phyloP scores from a whole-genome alignment of 1,140 invertebrate species.

The Drosophila chauvacae region DNA sequence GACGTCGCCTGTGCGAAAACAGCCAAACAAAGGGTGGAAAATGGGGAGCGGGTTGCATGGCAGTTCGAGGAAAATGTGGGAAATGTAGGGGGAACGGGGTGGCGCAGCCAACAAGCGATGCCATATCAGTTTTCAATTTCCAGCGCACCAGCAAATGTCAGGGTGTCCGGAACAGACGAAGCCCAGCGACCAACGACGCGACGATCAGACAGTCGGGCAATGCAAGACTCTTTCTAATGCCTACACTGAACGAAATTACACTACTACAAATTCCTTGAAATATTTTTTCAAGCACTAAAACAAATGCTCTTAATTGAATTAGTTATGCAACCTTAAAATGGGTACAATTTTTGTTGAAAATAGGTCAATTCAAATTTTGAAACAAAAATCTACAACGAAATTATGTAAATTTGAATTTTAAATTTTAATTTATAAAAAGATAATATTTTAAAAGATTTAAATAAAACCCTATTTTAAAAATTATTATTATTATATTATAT shows the following conservation, averaged over 20 bases:
- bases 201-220: constrained; percentile 8
- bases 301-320: background rate
- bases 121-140: constrained; percentile 78
- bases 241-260: constrained; percentile 11
- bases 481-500: too few relatives aligned
- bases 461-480: background rate
- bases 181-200: constrained; percentile 10
- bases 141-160: constrained; percentile 61
- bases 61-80: constrained; percentile 8
- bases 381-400: background rate
- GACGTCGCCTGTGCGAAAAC: constrained; percentile 50
- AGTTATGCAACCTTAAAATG: background rate
- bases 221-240: constrained; percentile 11
- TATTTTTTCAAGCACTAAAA: background rate
- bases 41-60: constrained; percentile 1
- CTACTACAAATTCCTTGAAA: too few relatives aligned
- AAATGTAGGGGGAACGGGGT: background rate
- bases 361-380: background rate
- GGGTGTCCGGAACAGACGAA: constrained; percentile 38
- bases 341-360: background rate
- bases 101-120: constrained; percentile 47
- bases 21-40: constrained; percentile 32
- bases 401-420: background rate
- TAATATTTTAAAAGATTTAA: too few relatives aligned
- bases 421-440: background rate